These are phyloP conservation scores for Antigone vipio DNA, from an alignment of 2,113 vertebrate genomes.

Conservation along the genomic window DNA sequence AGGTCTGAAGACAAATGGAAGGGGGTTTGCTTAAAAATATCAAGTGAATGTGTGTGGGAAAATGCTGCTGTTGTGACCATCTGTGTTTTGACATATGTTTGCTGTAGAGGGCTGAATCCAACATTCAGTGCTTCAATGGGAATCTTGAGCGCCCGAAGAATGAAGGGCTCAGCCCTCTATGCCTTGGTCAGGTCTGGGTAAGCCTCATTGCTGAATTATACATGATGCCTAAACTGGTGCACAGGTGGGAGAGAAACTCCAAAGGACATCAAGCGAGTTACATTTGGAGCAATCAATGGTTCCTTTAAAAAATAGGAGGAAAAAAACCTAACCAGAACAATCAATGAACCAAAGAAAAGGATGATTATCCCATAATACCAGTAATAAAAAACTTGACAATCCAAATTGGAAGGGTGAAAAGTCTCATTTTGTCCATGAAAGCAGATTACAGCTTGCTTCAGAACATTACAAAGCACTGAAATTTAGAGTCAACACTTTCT, in stretches of 20 bases:
- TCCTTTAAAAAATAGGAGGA: neutral
- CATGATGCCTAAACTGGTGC: neutral
- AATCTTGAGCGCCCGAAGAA: neutral
- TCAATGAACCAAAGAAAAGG: neutral
- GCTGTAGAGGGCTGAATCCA: neutral
- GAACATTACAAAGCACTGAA: constrained; percentile 41
- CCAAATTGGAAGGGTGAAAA: neutral
- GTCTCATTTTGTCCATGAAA: constrained; percentile 17
- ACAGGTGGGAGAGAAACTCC: neutral
- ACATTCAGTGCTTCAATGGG: neutral
- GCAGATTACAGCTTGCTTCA: constrained; percentile 11
- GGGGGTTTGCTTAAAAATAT: constrained; percentile 7
- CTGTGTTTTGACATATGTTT: constrained; percentile 49
- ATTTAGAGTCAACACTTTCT: constrained; percentile 17
- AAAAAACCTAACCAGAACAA: neutral
- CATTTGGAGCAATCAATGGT: neutral
- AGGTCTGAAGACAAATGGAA: constrained; percentile 9
- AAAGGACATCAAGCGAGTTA: neutral
- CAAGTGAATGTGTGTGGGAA: neutral
- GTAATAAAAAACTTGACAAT: neutral
- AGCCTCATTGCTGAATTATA: neutral
- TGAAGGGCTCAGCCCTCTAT: neutral
- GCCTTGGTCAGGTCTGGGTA: neutral
- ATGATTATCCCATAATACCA: neutral
- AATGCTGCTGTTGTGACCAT: constrained; percentile 26